Base-by-base conservation (phyloP, 1,140 invertebrate genomes). In the Polyergus mexicanus region DNA sequence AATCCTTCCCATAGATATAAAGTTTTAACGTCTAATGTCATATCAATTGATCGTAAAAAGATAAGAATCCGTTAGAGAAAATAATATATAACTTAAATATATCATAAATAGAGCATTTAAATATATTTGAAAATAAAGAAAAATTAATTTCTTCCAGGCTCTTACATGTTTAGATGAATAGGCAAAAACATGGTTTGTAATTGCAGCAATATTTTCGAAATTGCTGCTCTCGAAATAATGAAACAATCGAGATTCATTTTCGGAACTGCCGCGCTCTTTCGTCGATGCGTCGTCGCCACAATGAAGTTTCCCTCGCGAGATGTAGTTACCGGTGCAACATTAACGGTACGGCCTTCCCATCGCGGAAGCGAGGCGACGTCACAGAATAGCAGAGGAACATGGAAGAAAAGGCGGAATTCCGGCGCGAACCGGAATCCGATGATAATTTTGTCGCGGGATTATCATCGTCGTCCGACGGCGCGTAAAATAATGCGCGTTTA, bases 401-500 rank as follows among this genome's bases (percentile, higher is more conserved):
- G 75, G 85, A 89, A 83, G 80, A 89, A 89, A 90, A 71, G 66
- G 56, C 69, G 58, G 56, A 84, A 80, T 87, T 87, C 75, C 80
- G 68, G 44, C 25, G 47, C 66, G 25, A 65, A 72, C 65, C n/a
- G 72, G 65, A 80, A 72, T 86, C 84, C 78, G 72, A 75, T 56
- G 69, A 71, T 74, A 76, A 90, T 90, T n/a, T 86, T 81, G 66
- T 90, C 78, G 72, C 51, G 72, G 86, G 74, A 86, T 90, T 90
- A 90, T 63, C 38, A 63, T 65, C 84, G 62, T 65, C 77, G 72
- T 76, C 51, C 86, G 58, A 51, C 84, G 58, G 74, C 65, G 78
- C 78, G 44, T 90, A 51, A 90, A 90, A 90, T 90, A 88, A 90
- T 41, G 41, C n/a, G 62, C 78, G 83, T 68, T 86, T 87, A 88